These are phyloP conservation scores for Venustoraphidia nigricollis DNA, from an alignment of 2,888 invertebrate genomes.

Conservation along the genomic window DNA sequence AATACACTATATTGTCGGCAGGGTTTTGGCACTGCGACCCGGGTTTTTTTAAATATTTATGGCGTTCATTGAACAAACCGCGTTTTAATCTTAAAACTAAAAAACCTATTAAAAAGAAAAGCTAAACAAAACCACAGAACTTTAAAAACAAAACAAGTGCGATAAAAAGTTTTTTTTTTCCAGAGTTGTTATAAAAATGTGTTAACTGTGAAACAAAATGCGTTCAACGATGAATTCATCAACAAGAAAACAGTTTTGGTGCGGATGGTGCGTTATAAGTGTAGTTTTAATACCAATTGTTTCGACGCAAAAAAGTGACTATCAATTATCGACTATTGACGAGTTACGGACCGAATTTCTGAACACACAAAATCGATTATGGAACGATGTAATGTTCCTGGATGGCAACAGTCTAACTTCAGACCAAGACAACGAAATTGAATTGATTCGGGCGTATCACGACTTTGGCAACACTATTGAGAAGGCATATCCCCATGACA, in stretches of 20 bases:
- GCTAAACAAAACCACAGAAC: too few species aligned
- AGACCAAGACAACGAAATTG: conserved; percentile 7
- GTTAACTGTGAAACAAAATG: not conserved
- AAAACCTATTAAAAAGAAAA: too few species aligned
- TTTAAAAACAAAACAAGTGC: too few species aligned
- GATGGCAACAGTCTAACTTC: conserved; percentile 14
- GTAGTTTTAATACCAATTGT: not conserved
- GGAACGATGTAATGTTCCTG: conserved; percentile 22
- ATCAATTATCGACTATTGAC: conserved; percentile 33
- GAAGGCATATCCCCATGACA: conserved; percentile 13
- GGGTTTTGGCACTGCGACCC: too few species aligned
- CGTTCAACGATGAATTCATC: not conserved
- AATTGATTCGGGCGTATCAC: not conserved
- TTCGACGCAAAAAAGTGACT: not conserved
- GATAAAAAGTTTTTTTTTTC: too few species aligned
- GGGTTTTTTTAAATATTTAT: too few species aligned
- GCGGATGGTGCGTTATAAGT: not conserved
- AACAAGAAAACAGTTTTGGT: not conserved
- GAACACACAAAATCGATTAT: conserved; percentile 36
- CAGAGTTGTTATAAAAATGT: not conserved
- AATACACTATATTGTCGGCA: too few species aligned
- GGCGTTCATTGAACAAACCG: too few species aligned
- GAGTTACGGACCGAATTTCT: conserved; percentile 41
- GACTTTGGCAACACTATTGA: conserved; percentile 17
- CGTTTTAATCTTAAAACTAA: too few species aligned